Conservation (phyloP, 2,888 invertebrate species). For the Pseudeuparius sepicola region DNA sequence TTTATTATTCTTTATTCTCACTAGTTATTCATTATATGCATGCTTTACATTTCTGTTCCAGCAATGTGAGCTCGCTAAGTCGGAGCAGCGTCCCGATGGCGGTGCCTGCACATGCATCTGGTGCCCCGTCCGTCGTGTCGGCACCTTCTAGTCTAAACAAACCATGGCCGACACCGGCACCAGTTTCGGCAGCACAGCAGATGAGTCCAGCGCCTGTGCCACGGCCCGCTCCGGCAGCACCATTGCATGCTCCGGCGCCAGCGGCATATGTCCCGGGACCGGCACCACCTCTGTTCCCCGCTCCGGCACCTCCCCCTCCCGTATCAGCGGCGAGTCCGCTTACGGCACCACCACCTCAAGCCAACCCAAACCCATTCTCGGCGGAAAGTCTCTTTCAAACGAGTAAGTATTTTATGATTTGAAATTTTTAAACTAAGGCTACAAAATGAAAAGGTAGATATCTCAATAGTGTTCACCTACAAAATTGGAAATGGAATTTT, state of each 20-base stretch:
- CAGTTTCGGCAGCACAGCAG: no score
- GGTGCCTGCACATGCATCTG: conserved; percentile 23
- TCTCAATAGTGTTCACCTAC: no score
- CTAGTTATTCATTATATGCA: no score
- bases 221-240: conserved; percentile 40
- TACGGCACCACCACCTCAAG: conserved; percentile 46
- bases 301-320: conserved; percentile 37
- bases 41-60: no score
- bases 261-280: conserved; percentile 36
- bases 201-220: conserved; percentile 45
- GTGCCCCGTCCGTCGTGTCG: conserved; percentile 32
- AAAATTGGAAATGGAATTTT: no score
- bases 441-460: no score
- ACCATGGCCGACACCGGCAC: conserved; percentile 22
- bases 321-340: conserved; percentile 56
- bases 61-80: conserved; percentile 76
- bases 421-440: no score
- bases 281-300: conserved; percentile 31
- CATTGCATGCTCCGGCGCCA: conserved; percentile 43
- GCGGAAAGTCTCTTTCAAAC: conserved; percentile 81
- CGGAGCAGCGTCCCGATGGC: conserved; percentile 49
- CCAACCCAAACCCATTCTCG: conserved; percentile 76
- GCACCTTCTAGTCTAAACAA: conserved; percentile 17
- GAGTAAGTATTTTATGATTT: conserved; percentile 62
- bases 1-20: no score